These are phyloP conservation scores for Rugalucina vietnamica DNA, from an alignment of 2,888 invertebrate species.

Conservation along the genomic window DNA sequence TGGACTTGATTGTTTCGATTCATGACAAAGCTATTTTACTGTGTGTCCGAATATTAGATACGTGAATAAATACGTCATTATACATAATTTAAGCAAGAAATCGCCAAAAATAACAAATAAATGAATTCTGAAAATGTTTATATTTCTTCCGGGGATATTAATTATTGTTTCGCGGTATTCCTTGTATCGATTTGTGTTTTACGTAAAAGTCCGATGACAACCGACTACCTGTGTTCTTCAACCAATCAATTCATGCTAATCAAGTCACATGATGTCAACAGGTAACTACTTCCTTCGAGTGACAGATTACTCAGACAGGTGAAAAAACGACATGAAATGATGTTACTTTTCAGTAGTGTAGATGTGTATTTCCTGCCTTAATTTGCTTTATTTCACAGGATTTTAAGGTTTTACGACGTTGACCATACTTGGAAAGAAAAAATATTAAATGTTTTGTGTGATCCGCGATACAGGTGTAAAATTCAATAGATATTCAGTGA, in stretches of 20 bases:
- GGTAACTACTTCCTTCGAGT: conserved; percentile 25
- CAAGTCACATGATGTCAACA: conserved; percentile 43
- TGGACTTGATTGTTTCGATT: too few species aligned
- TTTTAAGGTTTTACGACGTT: not conserved
- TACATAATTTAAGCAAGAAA: too few species aligned
- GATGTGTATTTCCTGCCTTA: not conserved
- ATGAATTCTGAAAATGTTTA: too few species aligned
- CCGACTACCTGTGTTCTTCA: not conserved
- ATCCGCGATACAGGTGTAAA: not conserved
- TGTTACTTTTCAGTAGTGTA: not conserved
- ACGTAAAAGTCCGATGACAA: not conserved
- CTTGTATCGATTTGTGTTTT: too few species aligned
- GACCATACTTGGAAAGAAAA: not conserved
- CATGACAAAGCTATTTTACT: too few species aligned
- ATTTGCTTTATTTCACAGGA: not conserved
- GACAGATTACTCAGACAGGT: conserved; percentile 8
- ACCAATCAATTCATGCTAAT: conserved; percentile 14
- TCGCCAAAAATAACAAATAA: too few species aligned
- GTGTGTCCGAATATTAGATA: too few species aligned
- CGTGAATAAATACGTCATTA: too few species aligned
- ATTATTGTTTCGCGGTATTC: too few species aligned
- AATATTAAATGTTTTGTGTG: not conserved
- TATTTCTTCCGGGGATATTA: too few species aligned
- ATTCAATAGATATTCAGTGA: not conserved
- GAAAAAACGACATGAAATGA: not conserved